These are phyloP conservation scores for Chondrilla cf. caribensis DNA, from an alignment of 37 sponge, comb jelly and placozoan species.

Conservation along the genomic window DNA sequence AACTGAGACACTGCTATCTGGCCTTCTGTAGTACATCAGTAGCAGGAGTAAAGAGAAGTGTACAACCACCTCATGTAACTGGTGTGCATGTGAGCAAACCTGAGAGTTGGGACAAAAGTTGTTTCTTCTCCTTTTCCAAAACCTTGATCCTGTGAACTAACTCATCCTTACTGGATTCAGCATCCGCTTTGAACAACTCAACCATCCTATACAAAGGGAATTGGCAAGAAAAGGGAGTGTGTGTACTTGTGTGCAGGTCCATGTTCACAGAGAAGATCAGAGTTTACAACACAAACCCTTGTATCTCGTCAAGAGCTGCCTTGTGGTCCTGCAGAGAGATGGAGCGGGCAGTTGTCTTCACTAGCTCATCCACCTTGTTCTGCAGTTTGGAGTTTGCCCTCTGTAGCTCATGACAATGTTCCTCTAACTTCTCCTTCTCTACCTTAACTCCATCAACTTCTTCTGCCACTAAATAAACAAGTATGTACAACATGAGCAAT, in stretches of 20 bases:
- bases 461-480: neutral
- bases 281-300: constrained; percentile 19
- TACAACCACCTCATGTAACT: neutral
- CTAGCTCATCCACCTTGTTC: constrained; percentile 11
- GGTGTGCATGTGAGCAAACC: too few species aligned
- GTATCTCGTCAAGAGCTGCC: constrained; percentile 27
- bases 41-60: neutral
- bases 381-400: constrained; percentile 28
- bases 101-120: constrained; percentile 33
- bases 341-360: neutral
- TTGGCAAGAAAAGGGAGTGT: too few species aligned
- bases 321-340: constrained; percentile 42
- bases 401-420: neutral
- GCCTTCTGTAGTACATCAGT: constrained; percentile 23
- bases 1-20: constrained; percentile 33
- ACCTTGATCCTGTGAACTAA: neutral
- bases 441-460: constrained; percentile 4
- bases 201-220: neutral
- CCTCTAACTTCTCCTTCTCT: constrained; percentile 21
- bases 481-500: neutral
- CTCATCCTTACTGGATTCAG: constrained; percentile 22
- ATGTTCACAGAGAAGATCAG: neutral
- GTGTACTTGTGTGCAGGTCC: neutral
- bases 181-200: constrained; percentile 15
- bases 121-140: constrained; percentile 32